These are phyloP conservation scores for Dryobates pubescens DNA, from an alignment of 2,797 vertebrate species.

Conservation along the genomic window DNA sequence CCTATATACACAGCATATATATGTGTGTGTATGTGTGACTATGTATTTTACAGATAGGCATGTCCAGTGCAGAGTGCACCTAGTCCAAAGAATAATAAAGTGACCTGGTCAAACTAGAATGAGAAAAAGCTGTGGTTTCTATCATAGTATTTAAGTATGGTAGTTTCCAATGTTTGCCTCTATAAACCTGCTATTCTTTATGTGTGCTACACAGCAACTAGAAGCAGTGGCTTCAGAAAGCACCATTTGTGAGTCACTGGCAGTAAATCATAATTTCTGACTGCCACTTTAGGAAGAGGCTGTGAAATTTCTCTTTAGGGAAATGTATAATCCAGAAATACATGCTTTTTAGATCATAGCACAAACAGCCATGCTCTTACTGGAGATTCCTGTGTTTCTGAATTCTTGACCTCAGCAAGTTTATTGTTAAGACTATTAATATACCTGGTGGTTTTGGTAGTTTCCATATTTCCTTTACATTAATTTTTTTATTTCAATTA, in stretches of 20 bases:
- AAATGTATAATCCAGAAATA: background rate
- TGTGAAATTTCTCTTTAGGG: background rate
- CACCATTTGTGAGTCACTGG: background rate
- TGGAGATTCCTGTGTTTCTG: background rate
- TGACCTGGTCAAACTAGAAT: background rate
- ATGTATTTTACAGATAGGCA: background rate
- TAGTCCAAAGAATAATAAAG: too few relatives aligned
- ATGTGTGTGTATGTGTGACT: rapidly evolving
- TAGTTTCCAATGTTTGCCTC: background rate
- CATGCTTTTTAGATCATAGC: background rate
- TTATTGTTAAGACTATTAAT: background rate
- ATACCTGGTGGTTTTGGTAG: rapidly evolving
- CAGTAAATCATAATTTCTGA: background rate
- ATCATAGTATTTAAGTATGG: background rate
- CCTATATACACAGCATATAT: too few relatives aligned
- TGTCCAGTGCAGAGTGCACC: background rate
- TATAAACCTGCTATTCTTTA: background rate
- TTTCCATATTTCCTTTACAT: background rate
- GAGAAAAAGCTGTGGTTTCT: background rate
- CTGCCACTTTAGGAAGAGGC: background rate
- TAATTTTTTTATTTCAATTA: background rate
- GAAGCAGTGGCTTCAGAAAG: background rate
- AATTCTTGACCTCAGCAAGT: background rate
- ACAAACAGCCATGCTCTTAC: rapidly evolving
- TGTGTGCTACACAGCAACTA: rapidly evolving